Conservation (phyloP, 2,113 vertebrate genomes). For the Equus quagga region DNA sequence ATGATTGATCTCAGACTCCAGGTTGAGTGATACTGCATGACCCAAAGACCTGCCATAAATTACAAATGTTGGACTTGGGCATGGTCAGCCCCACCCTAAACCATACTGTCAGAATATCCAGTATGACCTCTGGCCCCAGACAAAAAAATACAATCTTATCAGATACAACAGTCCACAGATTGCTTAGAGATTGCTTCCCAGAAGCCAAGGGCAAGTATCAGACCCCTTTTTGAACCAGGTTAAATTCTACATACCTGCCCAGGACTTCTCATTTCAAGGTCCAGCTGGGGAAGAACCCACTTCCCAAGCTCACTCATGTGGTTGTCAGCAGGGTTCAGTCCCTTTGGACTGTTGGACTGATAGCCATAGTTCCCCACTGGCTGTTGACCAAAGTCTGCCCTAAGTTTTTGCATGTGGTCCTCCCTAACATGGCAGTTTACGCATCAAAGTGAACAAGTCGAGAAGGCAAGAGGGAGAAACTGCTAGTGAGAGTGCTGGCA, state of each 20-base stretch:
- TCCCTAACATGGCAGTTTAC: background rate
- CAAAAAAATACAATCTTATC: background rate
- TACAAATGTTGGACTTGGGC: background rate
- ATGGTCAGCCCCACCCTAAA: background rate
- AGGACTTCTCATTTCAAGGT: background rate
- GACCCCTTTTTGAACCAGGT: background rate
- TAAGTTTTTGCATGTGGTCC: background rate
- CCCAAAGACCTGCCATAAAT: background rate
- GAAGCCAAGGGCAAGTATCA: background rate
- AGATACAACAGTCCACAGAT: background rate
- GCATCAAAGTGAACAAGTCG: background rate
- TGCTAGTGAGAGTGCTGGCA: background rate
- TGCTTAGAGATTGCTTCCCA: background rate
- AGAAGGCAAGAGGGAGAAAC: background rate
- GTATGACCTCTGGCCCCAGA: background rate
- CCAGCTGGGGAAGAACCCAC: background rate
- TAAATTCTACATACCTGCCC: background rate
- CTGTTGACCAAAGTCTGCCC: background rate
- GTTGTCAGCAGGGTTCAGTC: background rate
- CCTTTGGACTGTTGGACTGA: background rate
- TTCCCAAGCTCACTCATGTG: background rate
- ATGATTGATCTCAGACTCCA: slow-evolving; percentile 13
- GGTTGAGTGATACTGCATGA: background rate
- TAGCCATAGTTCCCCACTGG: background rate
- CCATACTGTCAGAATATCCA: background rate